Base-by-base conservation (phyloP, 1,140 invertebrate genomes). In the Carposina sasakii region DNA sequence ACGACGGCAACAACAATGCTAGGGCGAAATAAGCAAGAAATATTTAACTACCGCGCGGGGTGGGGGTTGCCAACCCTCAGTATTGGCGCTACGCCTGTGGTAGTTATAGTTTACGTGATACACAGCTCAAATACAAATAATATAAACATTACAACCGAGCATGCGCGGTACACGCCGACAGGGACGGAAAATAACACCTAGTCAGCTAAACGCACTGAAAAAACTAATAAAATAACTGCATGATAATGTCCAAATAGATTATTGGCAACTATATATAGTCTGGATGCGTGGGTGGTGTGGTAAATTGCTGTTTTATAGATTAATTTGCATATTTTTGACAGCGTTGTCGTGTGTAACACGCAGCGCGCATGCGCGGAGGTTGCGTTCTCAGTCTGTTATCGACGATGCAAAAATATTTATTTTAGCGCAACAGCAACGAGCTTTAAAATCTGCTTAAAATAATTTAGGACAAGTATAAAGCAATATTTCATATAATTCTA, bases 21-120 rank as follows among this genome's bases (percentile, higher is more conserved):
- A 73, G 69, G 73, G 74, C 78, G 85, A 84, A 85, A 86, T 85
- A 86, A 86, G 85, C 85, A 86, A 85, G 82, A 82, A 86, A 86
- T 86, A 86, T 86, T 86, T 86, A 86, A 86, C 85, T 81, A 85
- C 73, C 76, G 67, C 16, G 61, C 43, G 75, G 63, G 76, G 76
- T 75, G 75, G 63, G 70, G 73, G 66, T 64, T 66, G 55, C 70
- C 69, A 66, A 67, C 76, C 73, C 77, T 75, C 76, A 81, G 81
- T 78, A 81, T 81, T 81, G 77, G 81, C 71, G 77, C 70, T 75
- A 69, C 69, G 74, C 65, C 76, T 84, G 82, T 85, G 78, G 85
- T 86, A 86, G 82, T 86, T 86, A 81, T 85, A 85, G 85, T 86
- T 85, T 86, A 86, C 85, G 76, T 79, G 85, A 86, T 86, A 86